These are phyloP conservation scores for Phataginus tetradactyla DNA, from an alignment of 2,797 vertebrate genomes.

Conservation along the genomic window DNA sequence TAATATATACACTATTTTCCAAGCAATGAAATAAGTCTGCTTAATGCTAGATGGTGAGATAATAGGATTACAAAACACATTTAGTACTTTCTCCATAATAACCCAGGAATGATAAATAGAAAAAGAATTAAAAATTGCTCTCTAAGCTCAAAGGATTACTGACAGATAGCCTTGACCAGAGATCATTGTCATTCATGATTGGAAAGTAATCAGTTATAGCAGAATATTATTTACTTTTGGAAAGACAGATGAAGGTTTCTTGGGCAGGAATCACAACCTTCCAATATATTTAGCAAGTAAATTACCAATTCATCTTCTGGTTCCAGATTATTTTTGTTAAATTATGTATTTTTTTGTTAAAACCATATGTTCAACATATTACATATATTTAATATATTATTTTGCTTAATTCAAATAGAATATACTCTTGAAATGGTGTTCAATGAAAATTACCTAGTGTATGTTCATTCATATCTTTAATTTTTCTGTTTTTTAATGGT, in stretches of 20 bases:
- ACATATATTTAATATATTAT: not conserved
- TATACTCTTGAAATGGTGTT: not conserved
- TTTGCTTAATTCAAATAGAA: not conserved
- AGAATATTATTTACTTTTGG: not conserved
- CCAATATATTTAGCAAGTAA: not conserved
- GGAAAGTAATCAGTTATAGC: not conserved
- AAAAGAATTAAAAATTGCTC: not conserved
- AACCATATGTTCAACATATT: not conserved
- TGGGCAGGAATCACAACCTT: not conserved
- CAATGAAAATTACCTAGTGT: not conserved
- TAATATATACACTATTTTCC: not conserved
- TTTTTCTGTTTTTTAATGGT: not conserved
- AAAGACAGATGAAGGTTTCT: not conserved
- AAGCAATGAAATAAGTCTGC: not conserved
- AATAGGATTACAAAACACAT: not conserved
- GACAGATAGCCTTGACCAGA: not conserved
- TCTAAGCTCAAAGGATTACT: not conserved
- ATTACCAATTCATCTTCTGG: not conserved
- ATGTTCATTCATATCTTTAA: not conserved
- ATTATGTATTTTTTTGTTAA: not conserved
- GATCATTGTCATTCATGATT: not conserved
- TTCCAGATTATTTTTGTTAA: not conserved
- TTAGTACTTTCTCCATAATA: not conserved
- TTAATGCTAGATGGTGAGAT: not conserved
- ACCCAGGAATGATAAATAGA: not conserved